Conservation (phyloP, 2,888 invertebrate species). For the Pocota personata region DNA sequence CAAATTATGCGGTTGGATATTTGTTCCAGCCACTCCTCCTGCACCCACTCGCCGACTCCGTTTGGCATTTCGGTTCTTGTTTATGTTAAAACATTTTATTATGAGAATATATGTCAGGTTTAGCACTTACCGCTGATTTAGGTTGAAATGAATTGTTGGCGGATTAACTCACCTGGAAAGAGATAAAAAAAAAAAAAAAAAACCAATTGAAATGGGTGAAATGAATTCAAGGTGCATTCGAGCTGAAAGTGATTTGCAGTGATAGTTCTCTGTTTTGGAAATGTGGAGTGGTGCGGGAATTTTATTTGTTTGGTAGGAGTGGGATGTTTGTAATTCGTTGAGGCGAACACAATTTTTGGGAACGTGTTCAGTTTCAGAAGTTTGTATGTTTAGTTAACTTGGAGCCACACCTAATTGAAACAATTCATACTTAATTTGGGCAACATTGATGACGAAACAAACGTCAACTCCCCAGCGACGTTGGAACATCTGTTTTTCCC, state of each 20-base stretch:
- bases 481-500: not conserved
- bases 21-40: constrained; percentile 47
- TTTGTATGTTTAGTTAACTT: constrained; percentile 1
- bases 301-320: constrained; percentile 4
- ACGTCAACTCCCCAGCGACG: no score
- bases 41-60: constrained; percentile 17
- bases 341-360: constrained; percentile 30
- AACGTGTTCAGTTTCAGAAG: constrained; percentile 14
- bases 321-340: constrained; percentile 49
- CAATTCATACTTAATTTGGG: not conserved
- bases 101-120: constrained; percentile 74
- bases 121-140: constrained; percentile 74
- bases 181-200: constrained; percentile 11
- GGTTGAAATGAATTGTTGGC: constrained; percentile 72
- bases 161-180: constrained; percentile 74
- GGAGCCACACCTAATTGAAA: constrained; percentile 40
- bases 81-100: constrained; percentile 72
- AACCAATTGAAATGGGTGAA: constrained; percentile 34
- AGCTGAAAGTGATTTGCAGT: constrained; percentile 72
- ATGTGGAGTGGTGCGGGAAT: constrained; percentile 9
- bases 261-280: constrained; percentile 39
- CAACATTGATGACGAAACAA: not conserved
- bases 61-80: constrained; percentile 42
- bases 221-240: constrained; percentile 71
- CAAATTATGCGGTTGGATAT: constrained; percentile 72